phyloP scores from a whole-genome alignment of 2,888 invertebrate species.

The Thysanoteuthis rhombus region DNA sequence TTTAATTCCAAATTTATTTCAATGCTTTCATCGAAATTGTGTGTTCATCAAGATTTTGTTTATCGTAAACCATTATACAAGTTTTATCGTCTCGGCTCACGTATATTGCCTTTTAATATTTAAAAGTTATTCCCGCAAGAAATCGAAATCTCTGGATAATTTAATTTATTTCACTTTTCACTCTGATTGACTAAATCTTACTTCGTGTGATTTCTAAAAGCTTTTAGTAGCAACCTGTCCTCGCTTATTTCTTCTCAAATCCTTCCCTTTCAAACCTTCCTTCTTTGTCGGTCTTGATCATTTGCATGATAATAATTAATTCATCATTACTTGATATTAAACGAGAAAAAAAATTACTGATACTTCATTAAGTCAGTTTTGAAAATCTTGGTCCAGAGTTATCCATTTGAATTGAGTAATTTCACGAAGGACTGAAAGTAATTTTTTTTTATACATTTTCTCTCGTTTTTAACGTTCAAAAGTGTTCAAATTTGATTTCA shows the following conservation, averaged over 20 bases:
- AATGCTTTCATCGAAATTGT: neutral
- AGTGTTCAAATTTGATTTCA: neutral
- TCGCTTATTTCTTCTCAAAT: neutral
- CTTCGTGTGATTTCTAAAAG: neutral
- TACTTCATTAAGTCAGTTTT: neutral
- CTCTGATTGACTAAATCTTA: neutral
- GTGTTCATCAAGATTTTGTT: neutral
- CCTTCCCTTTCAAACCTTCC: neutral
- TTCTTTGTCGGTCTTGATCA: neutral
- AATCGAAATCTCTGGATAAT: neutral
- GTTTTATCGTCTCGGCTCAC: neutral
- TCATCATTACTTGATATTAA: neutral
- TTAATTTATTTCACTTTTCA: neutral
- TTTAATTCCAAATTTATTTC: neutral
- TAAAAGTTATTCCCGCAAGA: neutral
- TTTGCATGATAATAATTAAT: neutral
- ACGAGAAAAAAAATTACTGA: too few species aligned
- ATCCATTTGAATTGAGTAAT: neutral
- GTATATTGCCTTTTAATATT: neutral
- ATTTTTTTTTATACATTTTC: too few species aligned
- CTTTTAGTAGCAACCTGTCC: neutral
- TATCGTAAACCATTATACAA: neutral
- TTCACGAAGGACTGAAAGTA: neutral
- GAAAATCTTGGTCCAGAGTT: neutral
- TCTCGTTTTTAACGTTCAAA: too few species aligned